Base-by-base conservation (phyloP, 2,888 invertebrate genomes). In the Argynnis bischoffii region DNA sequence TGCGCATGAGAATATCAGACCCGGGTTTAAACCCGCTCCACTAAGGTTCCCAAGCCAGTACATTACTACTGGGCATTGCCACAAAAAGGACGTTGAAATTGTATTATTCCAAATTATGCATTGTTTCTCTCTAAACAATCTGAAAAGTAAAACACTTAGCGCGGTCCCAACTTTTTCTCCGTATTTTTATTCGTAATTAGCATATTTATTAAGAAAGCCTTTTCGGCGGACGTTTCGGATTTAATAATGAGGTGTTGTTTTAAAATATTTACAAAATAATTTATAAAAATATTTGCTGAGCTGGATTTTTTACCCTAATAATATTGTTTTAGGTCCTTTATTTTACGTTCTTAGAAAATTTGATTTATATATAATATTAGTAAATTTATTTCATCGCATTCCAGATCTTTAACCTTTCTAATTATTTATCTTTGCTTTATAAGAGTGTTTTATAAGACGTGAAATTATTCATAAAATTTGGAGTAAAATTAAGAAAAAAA, bases 151-250 rank as follows among this genome's bases (percentile, higher is more conserved):
- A 67, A 57, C 67, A 67, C 56, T 63, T 51, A 67, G 31, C 56
- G 60, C 60, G 31, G 53, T 50, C 46, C 60, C 60, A 54, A 65
- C 64, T 61, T 61, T 61, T 54, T 60, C 65, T n/a, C 51, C 48
- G 63, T 64, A 63, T 69, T 70, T 70, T 64, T 67, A 67, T 64
- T 67, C 63, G 63, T 67, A 70, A 70, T 70, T 67, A 67, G 67
- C 69, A 69, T 69, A 70, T 70, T 70, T 70, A 70, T 70, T 64
- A 67, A 63, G 64, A 64, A 67, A 70, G 63, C 59, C 57, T 55
- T 64, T 67, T 60, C 67, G 60, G 55, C 69, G 63, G 35, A 50
- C 66, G 66, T 55, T 53, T 48, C 35, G 55, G 55, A 61, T 61
- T 61, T 41, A 41, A 66, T 66, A 61, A 66, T 66, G 61, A 66